phyloP scores from a whole-genome alignment of 2,888 invertebrate genomes.

The Ophonus ardosiacus region DNA sequence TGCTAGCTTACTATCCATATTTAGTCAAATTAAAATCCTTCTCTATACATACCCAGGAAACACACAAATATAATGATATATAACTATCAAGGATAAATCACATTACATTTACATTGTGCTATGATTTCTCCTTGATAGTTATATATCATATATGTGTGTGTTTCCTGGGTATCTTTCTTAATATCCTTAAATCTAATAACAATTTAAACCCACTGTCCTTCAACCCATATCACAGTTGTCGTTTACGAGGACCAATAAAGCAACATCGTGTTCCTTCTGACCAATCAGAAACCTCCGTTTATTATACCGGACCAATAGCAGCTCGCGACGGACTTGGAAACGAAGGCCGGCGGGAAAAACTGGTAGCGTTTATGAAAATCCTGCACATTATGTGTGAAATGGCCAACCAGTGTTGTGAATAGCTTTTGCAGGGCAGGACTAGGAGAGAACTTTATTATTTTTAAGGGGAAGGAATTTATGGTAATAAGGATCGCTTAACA shows the following conservation, averaged over 20 bases:
- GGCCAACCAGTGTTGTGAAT: slow-evolving; percentile 46
- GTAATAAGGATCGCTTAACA: neutral
- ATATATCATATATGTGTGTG: too few species aligned
- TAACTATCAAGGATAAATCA: too few species aligned
- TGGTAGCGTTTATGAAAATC: slow-evolving; percentile 51
- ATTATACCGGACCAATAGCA: slow-evolving; percentile 43
- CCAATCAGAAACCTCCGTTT: slow-evolving; percentile 27
- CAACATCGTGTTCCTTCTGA: neutral
- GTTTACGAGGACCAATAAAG: slow-evolving; percentile 47
- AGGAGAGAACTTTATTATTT: neutral
- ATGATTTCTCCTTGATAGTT: too few species aligned
- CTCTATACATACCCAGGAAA: too few species aligned
- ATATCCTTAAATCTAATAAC: slow-evolving; percentile 19
- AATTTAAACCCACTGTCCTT: slow-evolving; percentile 25
- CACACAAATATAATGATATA: too few species aligned
- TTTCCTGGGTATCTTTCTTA: neutral
- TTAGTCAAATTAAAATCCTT: too few species aligned
- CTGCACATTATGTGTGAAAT: slow-evolving; percentile 48
- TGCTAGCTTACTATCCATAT: too few species aligned
- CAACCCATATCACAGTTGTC: slow-evolving; percentile 43
- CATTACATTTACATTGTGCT: too few species aligned
- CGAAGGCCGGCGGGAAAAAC: slow-evolving; percentile 36
- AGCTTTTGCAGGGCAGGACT: slow-evolving; percentile 5
- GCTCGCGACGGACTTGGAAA: neutral
- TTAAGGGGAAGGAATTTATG: neutral